These are phyloP conservation scores for Agrilus planipennis DNA, from an alignment of 1,140 invertebrate species.

Conservation along the genomic window DNA sequence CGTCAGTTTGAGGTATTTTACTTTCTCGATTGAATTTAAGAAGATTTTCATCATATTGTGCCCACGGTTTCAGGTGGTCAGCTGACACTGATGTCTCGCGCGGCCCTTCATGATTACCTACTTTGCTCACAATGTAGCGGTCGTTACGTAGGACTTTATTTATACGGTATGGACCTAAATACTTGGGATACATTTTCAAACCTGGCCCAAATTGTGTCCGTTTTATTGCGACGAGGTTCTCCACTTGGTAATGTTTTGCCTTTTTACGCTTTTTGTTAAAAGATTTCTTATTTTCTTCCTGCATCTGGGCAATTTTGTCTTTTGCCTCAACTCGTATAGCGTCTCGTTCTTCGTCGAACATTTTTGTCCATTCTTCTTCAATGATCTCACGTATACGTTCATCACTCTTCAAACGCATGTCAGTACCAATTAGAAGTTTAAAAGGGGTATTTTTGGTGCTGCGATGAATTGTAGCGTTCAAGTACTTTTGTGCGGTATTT, in stretches of 20 bases:
- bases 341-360: no score
- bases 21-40: no score
- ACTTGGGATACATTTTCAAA: constrained; percentile 29
- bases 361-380: no score
- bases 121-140: constrained; percentile 19
- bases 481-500: no score
- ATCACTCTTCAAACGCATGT: no score
- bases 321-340: constrained; percentile 13
- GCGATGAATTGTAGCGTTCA: no score
- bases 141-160: constrained; percentile 19
- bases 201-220: constrained; percentile 27
- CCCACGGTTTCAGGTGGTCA: constrained; percentile 25
- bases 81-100: constrained; percentile 16
- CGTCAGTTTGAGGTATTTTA: no score
- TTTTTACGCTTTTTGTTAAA: constrained; percentile 24
- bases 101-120: constrained; percentile 19
- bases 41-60: background rate
- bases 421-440: no score
- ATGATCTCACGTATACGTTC: background rate
- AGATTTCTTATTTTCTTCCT: constrained; percentile 24
- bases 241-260: constrained; percentile 17
- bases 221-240: constrained; percentile 31
- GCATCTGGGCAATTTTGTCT: constrained; percentile 24
- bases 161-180: constrained; percentile 29
- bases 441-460: no score